Evolutionary conservation across 2,888 invertebrate genomes (phyloP).

Genomic region (Acrobasis repandana): DNA sequence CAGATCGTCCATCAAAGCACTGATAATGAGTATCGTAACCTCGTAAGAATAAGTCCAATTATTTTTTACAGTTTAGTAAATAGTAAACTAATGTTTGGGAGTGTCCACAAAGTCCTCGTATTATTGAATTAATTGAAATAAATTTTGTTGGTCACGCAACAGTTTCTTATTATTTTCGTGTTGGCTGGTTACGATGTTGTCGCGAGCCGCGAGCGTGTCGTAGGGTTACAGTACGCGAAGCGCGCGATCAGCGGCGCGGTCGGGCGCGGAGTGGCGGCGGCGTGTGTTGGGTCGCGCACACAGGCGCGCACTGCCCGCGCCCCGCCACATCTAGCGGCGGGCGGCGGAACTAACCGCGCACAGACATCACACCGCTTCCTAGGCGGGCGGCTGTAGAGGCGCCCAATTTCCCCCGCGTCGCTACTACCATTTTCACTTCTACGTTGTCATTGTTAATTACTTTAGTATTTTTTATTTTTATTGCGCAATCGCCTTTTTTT

Average conservation of each 20-base stretch:
- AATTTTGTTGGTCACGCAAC: constrained; percentile 47
- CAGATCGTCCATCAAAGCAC: constrained; percentile 54
- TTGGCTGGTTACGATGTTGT: constrained; percentile 54
- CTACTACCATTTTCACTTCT: constrained; percentile 15
- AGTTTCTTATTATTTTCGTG: constrained; percentile 56
- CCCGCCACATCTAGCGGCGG: constrained; percentile 67
- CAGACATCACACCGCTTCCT: constrained; percentile 42
- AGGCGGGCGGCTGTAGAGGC: constrained; percentile 59
- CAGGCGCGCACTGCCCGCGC: constrained; percentile 59
- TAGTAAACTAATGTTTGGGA: constrained; percentile 4
- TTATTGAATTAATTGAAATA: constrained; percentile 23
- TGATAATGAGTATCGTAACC: constrained; percentile 56
- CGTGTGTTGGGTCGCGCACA: constrained; percentile 68
- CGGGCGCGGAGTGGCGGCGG: constrained; percentile 78
- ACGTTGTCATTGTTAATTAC: neutral
- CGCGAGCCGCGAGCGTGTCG: constrained; percentile 61
- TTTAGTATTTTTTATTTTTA: neutral
- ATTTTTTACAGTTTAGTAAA: constrained; percentile 37
- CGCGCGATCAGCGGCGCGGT: constrained; percentile 77
- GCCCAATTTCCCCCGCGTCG: constrained; percentile 36
- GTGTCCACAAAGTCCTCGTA: constrained; percentile 25
- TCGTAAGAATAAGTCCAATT: constrained; percentile 43
- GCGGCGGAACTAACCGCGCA: constrained; percentile 58
- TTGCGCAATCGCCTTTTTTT: too few relatives aligned
- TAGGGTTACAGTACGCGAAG: constrained; percentile 59